Evolutionary conservation across 2,888 invertebrate genomes (phyloP).

Genomic region (Xanthia togata): DNA sequence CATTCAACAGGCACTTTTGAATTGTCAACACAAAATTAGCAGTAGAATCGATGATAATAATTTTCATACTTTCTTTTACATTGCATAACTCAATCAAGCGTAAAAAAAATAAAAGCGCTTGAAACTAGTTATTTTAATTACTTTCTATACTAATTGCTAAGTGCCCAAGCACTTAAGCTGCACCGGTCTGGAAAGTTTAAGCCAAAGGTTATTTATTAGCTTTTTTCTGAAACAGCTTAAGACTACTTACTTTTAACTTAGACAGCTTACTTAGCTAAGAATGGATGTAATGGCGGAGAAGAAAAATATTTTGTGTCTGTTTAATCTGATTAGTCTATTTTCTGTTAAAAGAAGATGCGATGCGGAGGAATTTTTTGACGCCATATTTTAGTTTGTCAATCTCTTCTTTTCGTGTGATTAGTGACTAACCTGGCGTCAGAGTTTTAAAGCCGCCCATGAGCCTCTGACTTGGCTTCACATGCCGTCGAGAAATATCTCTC

Average conservation of each 20-base stretch:
- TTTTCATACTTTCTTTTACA: neutral
- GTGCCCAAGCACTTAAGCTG: slow-evolving; percentile 4
- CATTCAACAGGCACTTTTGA: too few relatives aligned
- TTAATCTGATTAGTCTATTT: too few relatives aligned
- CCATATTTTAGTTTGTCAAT: neutral
- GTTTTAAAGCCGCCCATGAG: too few relatives aligned
- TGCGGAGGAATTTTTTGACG: neutral
- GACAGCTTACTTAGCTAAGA: slow-evolving; percentile 20
- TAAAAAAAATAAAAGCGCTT: neutral
- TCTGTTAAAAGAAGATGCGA: neutral
- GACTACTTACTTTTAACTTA: slow-evolving; percentile 10
- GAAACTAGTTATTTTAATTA: slow-evolving; percentile 27
- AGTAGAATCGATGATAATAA: too few relatives aligned
- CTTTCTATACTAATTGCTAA: slow-evolving; percentile 13
- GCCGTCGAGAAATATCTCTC: too few relatives aligned
- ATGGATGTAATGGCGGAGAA: neutral
- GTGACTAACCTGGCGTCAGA: too few relatives aligned
- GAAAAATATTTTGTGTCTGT: neutral
- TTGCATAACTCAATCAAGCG: neutral
- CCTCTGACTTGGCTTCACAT: too few relatives aligned
- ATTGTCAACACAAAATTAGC: too few relatives aligned
- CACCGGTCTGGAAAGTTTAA: slow-evolving; percentile 14
- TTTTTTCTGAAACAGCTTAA: slow-evolving; percentile 29
- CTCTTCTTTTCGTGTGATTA: too few relatives aligned
- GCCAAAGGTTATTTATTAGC: slow-evolving; percentile 26